Conservation (phyloP, 1,140 invertebrate genomes). For the Lanistes nyassanus region DNA sequence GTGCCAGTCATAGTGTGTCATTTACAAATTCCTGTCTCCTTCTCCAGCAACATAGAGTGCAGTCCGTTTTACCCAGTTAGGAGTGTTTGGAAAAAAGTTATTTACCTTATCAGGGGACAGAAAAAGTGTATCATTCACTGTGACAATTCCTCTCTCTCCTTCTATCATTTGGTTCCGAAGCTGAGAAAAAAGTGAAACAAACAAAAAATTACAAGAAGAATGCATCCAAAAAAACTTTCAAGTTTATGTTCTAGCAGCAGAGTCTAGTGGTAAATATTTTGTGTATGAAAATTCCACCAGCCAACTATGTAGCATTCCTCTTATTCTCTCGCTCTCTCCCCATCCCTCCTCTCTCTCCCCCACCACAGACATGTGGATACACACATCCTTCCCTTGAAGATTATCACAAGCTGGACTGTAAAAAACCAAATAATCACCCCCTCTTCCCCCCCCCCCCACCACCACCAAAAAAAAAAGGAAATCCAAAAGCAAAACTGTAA, state of each 20-base stretch:
- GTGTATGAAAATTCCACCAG: no score
- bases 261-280: neutral
- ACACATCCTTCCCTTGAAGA: neutral
- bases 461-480: no score
- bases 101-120: slow-evolving; percentile 49
- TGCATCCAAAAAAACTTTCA: neutral
- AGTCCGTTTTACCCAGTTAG: no score
- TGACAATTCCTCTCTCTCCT: slow-evolving; percentile 30
- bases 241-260: neutral
- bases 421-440: no score
- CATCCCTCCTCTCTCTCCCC: no score
- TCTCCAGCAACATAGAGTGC: no score
- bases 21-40: no score
- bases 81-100: no score
- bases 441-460: no score
- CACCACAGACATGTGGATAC: slow-evolving; percentile 4
- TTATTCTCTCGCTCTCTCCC: no score
- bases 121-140: slow-evolving; percentile 44
- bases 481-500: neutral
- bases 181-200: slow-evolving; percentile 39
- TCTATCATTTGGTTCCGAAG: slow-evolving; percentile 62
- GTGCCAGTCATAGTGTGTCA: no score
- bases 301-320: no score
- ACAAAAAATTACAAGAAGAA: neutral
- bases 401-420: neutral